Conservation (phyloP, 1,140 invertebrate genomes). For the Cydia pomonella region DNA sequence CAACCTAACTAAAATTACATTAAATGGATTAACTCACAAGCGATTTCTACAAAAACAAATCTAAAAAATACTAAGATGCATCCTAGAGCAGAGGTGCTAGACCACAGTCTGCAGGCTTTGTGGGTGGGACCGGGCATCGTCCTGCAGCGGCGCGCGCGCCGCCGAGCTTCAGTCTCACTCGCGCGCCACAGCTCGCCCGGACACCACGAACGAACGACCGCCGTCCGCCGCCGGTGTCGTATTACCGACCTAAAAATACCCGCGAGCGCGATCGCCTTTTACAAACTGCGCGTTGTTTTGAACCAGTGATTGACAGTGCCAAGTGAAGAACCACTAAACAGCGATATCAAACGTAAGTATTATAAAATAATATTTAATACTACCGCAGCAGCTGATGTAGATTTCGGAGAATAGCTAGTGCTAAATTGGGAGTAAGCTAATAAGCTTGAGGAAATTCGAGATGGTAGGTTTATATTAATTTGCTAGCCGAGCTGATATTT, state of each 20-base stretch:
- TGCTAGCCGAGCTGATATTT: conserved; percentile 6
- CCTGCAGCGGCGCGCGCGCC: conserved; percentile 52
- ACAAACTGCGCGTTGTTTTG: conserved; percentile 76
- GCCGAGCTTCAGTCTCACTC: conserved; percentile 35
- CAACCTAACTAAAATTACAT: too few relatives aligned
- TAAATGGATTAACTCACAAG: too few relatives aligned
- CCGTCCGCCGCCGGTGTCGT: conserved; percentile 71
- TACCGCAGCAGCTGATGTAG: conserved; percentile 72
- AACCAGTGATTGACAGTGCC: conserved; percentile 79
- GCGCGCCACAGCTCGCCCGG: conserved; percentile 34
- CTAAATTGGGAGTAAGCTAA: conserved; percentile 67
- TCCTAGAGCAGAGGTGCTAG: background rate
- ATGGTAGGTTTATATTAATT: conserved; percentile 37
- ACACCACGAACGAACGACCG: conserved; percentile 38
- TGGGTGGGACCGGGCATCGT: conserved; percentile 61
- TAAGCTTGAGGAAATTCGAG: conserved; percentile 58
- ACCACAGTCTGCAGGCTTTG: conserved; percentile 5
- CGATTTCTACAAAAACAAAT: too few relatives aligned
- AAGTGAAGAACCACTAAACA: conserved; percentile 67
- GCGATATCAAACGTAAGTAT: conserved; percentile 67
- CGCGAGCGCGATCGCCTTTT: conserved; percentile 77
- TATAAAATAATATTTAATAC: conserved; percentile 44
- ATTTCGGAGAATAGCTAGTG: conserved; percentile 64
- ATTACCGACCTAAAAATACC: conserved; percentile 80
- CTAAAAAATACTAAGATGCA: too few relatives aligned